Evolutionary conservation across 2,888 invertebrate species (phyloP), one percentile per base, ranked within the genome.

Genomic region (Anticlea derivata): DNA sequence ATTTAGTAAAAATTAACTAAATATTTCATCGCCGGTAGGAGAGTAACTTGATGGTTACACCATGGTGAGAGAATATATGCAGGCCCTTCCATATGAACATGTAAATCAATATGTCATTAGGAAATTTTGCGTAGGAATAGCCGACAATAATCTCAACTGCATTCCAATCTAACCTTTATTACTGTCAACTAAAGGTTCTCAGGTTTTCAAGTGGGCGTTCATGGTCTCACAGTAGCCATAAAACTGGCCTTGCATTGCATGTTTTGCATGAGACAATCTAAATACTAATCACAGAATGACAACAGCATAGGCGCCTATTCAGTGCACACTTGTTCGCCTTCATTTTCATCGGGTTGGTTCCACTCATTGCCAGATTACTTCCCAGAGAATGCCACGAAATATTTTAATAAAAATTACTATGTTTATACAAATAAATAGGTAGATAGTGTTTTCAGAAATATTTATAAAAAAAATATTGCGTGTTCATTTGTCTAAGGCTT

Each of bases 281-380:
- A 66, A 66, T 65, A 56, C 37, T 64, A 66, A 70, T 66, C 58
- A 61, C 48, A 53, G 58, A 63, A 66, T 68, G 68, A 67, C 70
- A 64, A 63, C 63, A 63, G 50, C 55, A 62, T 56, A 55, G 49
- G 50, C 38, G 12, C 23, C 6, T 45, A 37, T 45, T 45, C 31
- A 31, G 20, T 43, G 50, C 24, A n/a, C 24, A 30, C 30, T 13
- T 31, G 13, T 31, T 12, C 11, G 11, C 31, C 7, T 31, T 31
- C 7, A 12, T 13, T 7, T n/a, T 31, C 7, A 13, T 7, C 3
- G 7, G 7, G 17, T 17, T 2, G 2, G 2, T 17, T 17, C 17
- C 2, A 17, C 17, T 17, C n/a, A n/a, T n/a, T n/a, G n/a, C n/a
- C n/a, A n/a, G n/a, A n/a, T n/a, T n/a, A n/a, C n/a, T n/a, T n/a